Evolutionary conservation across 2,888 invertebrate species (phyloP), one percentile per base, ranked within the genome.

Genomic region (Eretmocerus hayati): DNA sequence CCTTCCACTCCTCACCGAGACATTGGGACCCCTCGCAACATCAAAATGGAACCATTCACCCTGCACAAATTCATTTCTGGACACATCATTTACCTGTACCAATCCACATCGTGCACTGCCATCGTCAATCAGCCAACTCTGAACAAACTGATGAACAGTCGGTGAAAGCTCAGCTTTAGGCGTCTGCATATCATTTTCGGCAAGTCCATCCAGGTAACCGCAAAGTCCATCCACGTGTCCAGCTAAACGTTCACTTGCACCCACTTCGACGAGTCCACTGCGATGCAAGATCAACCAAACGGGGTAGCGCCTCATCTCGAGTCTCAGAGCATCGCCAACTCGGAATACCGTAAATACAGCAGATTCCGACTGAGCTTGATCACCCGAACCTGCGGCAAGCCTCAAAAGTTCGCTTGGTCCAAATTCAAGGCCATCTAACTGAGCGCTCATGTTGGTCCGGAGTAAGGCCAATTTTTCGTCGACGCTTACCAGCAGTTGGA

Each of bases 181-280:
- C 53, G 79, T 75, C 3, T 81, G 77, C 41, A 83, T 81, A 64
- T 90, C 90, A 67, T 89, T 87, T 36, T 64, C 60, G 0, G 74
- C 60, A 22, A 77, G 71, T 2, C 81, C 83, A 69, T 87, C 86
- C 66, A 81, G 87, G 50, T 79, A 82, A 2, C 90, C 90, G 64
- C 90, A 91, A 9, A 90, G 72, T 0, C 90, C 90, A 60, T 87
- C 86, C 0, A 90, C 83, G 35, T 77, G 75, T 8, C 79, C 77
- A 50, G 74, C 67, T 56, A 82, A 74, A 58, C 78, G 79, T 43
- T 80, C 78, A 1, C 79, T 76, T 40, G 88, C 83, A 54, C 84
- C 85, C 57, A 90, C 77, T 69, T 84, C 85, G 1, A 82, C 75
- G 62, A 83, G 81, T 3, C 83, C 83, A 45, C 81, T 78, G 4